Conservation (phyloP, 2,888 invertebrate genomes). For the Drosophila emarginata region DNA sequence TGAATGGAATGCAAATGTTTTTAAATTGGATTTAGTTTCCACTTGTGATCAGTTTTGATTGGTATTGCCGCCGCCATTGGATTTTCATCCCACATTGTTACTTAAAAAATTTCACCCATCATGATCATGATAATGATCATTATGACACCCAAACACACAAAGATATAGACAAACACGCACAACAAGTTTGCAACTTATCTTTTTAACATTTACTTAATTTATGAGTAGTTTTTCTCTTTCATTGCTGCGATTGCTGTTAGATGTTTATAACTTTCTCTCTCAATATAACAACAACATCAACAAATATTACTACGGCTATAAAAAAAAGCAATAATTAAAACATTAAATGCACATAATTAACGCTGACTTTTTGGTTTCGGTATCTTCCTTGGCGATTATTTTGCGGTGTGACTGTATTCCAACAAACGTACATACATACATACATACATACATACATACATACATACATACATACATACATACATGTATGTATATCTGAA, state of each 20-base stretch:
- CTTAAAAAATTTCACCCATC: slow-evolving; percentile 3
- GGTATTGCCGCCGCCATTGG: slow-evolving; percentile 1
- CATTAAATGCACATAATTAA: slow-evolving; percentile 75
- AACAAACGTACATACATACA: too few species aligned
- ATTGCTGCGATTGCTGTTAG: slow-evolving; percentile 45
- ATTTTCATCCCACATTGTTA: neutral
- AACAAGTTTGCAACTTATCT: slow-evolving; percentile 57
- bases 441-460: too few species aligned
- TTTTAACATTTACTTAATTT: slow-evolving; percentile 55
- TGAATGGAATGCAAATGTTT: neutral
- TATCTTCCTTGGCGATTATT: slow-evolving; percentile 37
- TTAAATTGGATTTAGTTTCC: neutral
- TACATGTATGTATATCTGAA: neutral
- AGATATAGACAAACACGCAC: slow-evolving; percentile 37
- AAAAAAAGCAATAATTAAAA: slow-evolving; percentile 70
- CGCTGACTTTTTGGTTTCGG: slow-evolving; percentile 22
- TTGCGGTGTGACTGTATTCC: slow-evolving; percentile 28
- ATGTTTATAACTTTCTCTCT: slow-evolving; percentile 58
- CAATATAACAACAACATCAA: neutral
- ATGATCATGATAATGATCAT: slow-evolving; percentile 2
- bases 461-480: too few species aligned
- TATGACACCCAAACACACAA: slow-evolving; percentile 2
- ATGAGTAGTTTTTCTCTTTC: slow-evolving; percentile 45
- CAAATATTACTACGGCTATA: slow-evolving; percentile 16
- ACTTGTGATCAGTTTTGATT: slow-evolving; percentile 1